Percentiles rank a stretch among this genome's conserved stretches.
Evolutionary conservation across 2,797 vertebrate genomes (phyloP).

Genomic region (Labroides dimidiatus): DNA sequence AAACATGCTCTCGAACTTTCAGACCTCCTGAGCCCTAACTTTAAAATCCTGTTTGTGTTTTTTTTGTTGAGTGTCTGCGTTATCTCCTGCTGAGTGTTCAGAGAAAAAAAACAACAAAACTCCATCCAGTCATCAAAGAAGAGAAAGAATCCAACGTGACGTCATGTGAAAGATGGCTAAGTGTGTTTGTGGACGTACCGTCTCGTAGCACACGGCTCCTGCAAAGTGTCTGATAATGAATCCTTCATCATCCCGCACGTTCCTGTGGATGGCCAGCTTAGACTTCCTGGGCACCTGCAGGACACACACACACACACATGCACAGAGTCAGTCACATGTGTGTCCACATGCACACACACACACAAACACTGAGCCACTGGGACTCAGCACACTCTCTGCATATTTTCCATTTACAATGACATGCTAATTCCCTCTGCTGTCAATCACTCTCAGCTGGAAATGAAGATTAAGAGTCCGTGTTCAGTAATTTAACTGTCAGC

Average conservation of each 20-base stretch:
- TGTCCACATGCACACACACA: constrained; percentile 13
- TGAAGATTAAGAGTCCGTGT: constrained; percentile 29
- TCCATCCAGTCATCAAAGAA: neutral
- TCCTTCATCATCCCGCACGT: constrained; percentile 96
- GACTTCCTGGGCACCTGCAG: constrained; percentile 95
- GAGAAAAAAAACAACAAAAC: too few relatives aligned
- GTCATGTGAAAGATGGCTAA: constrained; percentile 9
- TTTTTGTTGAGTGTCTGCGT: too few relatives aligned
- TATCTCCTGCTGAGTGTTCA: too few relatives aligned
- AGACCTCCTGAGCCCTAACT: neutral
- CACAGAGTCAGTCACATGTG: constrained; percentile 13
- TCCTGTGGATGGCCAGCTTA: constrained; percentile 94
- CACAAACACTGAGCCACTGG: neutral
- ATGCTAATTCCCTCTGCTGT: constrained; percentile 25
- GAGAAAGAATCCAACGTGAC: constrained; percentile 1
- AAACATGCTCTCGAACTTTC: neutral
- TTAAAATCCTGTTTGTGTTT: too few relatives aligned
- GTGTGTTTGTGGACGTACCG: constrained; percentile 80
- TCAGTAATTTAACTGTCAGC: constrained; percentile 25
- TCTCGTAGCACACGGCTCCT: constrained; percentile 98
- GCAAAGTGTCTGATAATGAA: constrained; percentile 97
- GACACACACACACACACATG: constrained; percentile 19
- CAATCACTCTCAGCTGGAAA: constrained; percentile 33
- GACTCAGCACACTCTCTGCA: constrained; percentile 21
- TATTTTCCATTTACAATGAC: constrained; percentile 17